Evolutionary conservation across 2,113 vertebrate genomes (phyloP).

Genomic region (Rattus norvegicus): DNA sequence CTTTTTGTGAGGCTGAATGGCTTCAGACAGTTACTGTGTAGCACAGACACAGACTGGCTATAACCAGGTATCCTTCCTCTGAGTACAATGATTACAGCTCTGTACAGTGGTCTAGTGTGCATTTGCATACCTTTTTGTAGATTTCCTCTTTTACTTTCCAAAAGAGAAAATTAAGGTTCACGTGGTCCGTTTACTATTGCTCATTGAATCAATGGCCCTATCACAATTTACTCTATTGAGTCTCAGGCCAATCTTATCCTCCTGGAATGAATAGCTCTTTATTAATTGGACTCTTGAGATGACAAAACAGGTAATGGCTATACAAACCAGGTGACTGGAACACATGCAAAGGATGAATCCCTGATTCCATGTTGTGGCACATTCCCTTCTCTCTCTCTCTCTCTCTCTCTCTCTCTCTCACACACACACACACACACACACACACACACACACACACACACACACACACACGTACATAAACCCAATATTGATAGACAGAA

Average conservation of each 20-base stretch:
- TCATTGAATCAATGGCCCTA: neutral
- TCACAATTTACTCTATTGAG: neutral
- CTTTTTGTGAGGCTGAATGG: neutral
- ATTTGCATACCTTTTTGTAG: neutral
- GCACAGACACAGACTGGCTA: neutral
- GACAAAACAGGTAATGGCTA: neutral
- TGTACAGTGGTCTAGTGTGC: too few relatives aligned
- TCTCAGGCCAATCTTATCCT: neutral
- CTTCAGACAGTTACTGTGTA: neutral
- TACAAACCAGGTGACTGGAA: neutral
- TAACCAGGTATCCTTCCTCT: neutral
- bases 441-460: neutral
- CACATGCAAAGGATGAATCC: neutral
- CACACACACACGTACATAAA: neutral
- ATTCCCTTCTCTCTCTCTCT: neutral
- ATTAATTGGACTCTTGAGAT: neutral
- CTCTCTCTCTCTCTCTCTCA: neutral
- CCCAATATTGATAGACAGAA: neutral
- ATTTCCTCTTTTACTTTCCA: neutral
- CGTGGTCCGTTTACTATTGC: neutral
- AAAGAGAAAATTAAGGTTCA: constrained; percentile 21
- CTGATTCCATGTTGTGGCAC: neutral
- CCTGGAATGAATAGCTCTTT: neutral
- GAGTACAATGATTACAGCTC: neutral
- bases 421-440: neutral